Conservation (phyloP, 2,888 invertebrate species). For the Amblyjoppa fuscipennis region DNA sequence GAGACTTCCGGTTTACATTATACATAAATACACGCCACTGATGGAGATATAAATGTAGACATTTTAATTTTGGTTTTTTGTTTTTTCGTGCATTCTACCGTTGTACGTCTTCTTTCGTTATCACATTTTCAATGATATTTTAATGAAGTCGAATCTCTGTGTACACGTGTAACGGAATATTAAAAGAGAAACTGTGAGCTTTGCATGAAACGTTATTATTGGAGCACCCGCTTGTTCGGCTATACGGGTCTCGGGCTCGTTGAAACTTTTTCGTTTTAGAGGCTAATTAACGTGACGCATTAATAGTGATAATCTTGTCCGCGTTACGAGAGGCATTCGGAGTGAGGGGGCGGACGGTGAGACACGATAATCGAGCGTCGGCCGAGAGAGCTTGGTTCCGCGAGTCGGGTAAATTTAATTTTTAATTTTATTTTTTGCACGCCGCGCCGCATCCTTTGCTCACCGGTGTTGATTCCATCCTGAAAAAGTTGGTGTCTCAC, state of each 20-base stretch:
- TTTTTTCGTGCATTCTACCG: slow-evolving; percentile 28
- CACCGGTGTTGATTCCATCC: slow-evolving; percentile 62
- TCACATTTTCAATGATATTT: neutral
- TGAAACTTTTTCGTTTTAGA: slow-evolving; percentile 57
- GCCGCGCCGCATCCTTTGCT: slow-evolving; percentile 62
- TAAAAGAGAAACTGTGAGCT: slow-evolving; percentile 5
- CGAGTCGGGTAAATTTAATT: slow-evolving; percentile 71
- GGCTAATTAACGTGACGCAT: slow-evolving; percentile 75
- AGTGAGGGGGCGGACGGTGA: neutral
- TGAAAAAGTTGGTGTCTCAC: too few relatives aligned
- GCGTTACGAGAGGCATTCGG: neutral
- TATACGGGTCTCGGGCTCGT: slow-evolving; percentile 14
- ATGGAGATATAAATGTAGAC: slow-evolving; percentile 48
- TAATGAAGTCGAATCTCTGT: neutral
- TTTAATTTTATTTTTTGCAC: slow-evolving; percentile 66
- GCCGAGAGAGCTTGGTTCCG: neutral
- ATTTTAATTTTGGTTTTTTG: neutral
- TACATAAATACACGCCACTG: slow-evolving; percentile 22
- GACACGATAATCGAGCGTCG: slow-evolving; percentile 25
- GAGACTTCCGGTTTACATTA: slow-evolving; percentile 33
- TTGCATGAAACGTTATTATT: slow-evolving; percentile 3
- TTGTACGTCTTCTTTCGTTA: neutral
- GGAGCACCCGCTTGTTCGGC: neutral
- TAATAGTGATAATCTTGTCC: slow-evolving; percentile 73
- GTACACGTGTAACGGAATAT: slow-evolving; percentile 1